A percentile compares a stretch with the other conserved stretches of the same genome.
phyloP scores from a whole-genome alignment of 1,140 invertebrate genomes.

The Trinorchestia longiramus region DNA sequence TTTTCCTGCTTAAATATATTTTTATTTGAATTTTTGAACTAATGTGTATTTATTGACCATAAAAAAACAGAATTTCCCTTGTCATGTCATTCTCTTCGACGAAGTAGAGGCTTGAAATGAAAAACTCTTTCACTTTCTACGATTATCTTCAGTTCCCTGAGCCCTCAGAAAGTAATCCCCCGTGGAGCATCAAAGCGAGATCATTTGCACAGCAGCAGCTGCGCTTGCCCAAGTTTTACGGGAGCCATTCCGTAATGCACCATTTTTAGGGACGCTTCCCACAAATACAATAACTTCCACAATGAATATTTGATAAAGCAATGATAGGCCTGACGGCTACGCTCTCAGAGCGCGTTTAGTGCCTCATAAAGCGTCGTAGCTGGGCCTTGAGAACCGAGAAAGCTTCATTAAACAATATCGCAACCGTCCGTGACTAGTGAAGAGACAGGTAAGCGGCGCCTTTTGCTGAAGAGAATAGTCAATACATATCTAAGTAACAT shows the following conservation, averaged over 20 bases:
- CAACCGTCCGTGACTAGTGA: neutral
- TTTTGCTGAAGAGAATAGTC: neutral
- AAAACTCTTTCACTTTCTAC: neutral
- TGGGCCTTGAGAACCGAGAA: neutral
- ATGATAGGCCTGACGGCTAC: neutral
- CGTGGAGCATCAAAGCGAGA: neutral
- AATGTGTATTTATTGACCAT: too few relatives aligned
- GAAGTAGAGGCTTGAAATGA: neutral
- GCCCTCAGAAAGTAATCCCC: neutral
- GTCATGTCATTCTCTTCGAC: neutral
- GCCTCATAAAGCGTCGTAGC: neutral
- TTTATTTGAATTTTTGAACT: too few relatives aligned
- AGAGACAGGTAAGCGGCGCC: neutral
- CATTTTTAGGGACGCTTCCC: neutral
- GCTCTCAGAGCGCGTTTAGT: neutral
- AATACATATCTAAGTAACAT: neutral
- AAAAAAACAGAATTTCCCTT: neutral
- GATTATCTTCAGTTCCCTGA: neutral
- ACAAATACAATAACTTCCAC: neutral
- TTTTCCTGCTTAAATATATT: too few relatives aligned
- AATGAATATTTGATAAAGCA: conserved; percentile 10
- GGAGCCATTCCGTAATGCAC: neutral
- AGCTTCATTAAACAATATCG: neutral
- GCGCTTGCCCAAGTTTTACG: neutral
- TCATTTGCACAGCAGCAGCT: neutral